Conservation (phyloP, 2,113 vertebrate species). For the Xiphophorus couchianus region DNA sequence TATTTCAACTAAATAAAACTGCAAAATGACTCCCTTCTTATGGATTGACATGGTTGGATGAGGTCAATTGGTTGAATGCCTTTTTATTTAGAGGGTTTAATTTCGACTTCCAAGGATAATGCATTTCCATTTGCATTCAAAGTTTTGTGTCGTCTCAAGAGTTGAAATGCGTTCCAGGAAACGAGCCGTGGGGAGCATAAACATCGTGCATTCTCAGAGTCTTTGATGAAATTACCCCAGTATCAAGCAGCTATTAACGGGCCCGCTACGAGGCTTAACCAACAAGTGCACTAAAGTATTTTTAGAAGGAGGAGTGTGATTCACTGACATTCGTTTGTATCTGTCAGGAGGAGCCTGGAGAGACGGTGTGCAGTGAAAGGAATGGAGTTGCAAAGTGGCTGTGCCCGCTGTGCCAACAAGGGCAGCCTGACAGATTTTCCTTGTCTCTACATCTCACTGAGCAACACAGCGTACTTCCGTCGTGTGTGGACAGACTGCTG, state of each 20-base stretch:
- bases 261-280: background rate
- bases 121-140: background rate
- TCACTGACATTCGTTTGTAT: constrained; percentile 6
- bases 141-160: background rate
- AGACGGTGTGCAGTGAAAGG: constrained; percentile 73
- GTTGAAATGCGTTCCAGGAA: background rate
- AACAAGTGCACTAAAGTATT: background rate
- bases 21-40: background rate
- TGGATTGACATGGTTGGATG: background rate
- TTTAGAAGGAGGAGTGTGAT: too few species aligned
- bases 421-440: constrained; percentile 71
- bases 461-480: constrained; percentile 82
- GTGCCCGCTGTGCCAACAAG: constrained; percentile 82
- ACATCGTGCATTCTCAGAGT: background rate
- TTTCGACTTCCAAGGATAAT: background rate
- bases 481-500: constrained; percentile 80
- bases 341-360: constrained; percentile 80
- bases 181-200: background rate
- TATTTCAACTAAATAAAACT: background rate
- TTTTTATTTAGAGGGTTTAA: background rate
- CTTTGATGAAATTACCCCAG: background rate
- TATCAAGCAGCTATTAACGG: background rate
- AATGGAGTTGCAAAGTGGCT: constrained; percentile 76
- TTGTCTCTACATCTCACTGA: constrained; percentile 79
- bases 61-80: background rate